These are phyloP conservation scores for Syrrhaptes paradoxus DNA, from an alignment of 2,113 vertebrate species.

Conservation along the genomic window DNA sequence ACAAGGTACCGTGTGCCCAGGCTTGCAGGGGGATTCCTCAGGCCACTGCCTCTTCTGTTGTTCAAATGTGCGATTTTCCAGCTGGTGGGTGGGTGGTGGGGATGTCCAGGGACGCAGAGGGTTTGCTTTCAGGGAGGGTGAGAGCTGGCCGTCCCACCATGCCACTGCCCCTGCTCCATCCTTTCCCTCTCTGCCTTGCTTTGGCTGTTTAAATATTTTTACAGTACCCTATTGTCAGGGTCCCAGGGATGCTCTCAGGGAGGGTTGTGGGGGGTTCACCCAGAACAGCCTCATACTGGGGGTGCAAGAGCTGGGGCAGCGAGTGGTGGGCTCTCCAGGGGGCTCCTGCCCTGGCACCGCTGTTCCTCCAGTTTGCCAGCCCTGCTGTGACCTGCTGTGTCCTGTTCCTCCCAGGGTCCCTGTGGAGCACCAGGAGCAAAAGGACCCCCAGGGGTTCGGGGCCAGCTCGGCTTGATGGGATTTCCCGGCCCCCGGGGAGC, in stretches of 20 bases:
- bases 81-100: background rate
- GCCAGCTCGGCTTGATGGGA: slow-evolving; percentile 78
- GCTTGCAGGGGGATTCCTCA: fast-evolving
- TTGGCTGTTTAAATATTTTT: background rate
- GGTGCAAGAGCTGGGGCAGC: background rate
- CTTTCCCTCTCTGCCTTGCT: background rate
- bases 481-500: slow-evolving; percentile 80
- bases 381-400: background rate
- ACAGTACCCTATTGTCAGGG: fast-evolving
- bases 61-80: background rate
- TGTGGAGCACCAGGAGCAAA: slow-evolving; percentile 73
- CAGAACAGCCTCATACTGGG: background rate
- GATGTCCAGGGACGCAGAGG: background rate
- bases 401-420: slow-evolving; percentile 72
- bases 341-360: background rate
- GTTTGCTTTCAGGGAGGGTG: background rate
- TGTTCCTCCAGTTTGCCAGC: background rate
- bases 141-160: background rate
- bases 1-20: slow-evolving; percentile 64
- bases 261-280: background rate
- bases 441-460: slow-evolving; percentile 79
- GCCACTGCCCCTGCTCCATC: fast-evolving
- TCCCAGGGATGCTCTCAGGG: background rate
- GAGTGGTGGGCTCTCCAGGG: fast-evolving
- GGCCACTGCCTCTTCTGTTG: background rate